Percentiles rank a stretch among this genome's conserved stretches.
Conservation (phyloP, 2,113 vertebrate genomes). For the Ictidomys tridecemlineatus region DNA sequence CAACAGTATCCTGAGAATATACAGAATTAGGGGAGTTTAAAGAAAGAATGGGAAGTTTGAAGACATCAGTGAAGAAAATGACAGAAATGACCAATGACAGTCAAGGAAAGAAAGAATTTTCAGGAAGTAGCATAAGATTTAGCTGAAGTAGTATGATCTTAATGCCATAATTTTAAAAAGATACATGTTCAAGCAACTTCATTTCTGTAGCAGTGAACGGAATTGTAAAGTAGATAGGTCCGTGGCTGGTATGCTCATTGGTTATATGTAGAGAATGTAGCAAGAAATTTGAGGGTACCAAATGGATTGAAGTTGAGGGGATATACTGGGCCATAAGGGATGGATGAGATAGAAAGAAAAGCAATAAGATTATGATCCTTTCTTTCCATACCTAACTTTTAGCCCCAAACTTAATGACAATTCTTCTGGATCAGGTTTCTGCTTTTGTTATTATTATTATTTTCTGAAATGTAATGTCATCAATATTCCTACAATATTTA, state of each 20-base stretch:
- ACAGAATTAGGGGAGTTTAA: not conserved
- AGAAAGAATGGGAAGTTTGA: not conserved
- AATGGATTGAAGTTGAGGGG: not conserved
- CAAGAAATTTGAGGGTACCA: not conserved
- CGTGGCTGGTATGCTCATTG: not conserved
- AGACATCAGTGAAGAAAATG: not conserved
- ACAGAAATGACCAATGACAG: not conserved
- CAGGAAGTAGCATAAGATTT: not conserved
- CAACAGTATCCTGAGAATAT: not conserved
- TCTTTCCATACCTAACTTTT: not conserved
- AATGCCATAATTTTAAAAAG: not conserved
- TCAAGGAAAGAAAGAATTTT: slow-evolving; percentile 1
- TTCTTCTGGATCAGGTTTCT: not conserved
- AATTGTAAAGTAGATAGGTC: not conserved
- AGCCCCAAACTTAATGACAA: not conserved
- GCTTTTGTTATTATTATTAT: not conserved
- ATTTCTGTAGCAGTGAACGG: not conserved
- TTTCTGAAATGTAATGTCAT: slow-evolving; percentile 2
- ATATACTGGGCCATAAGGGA: fast-evolving
- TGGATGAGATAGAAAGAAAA: not conserved
- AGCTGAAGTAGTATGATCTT: not conserved
- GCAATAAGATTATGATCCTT: not conserved
- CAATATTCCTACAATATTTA: not conserved
- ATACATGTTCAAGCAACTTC: not conserved
- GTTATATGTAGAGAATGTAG: not conserved